Conservation (phyloP, 2,888 invertebrate species). For the Eristalinus sepulchralis region DNA sequence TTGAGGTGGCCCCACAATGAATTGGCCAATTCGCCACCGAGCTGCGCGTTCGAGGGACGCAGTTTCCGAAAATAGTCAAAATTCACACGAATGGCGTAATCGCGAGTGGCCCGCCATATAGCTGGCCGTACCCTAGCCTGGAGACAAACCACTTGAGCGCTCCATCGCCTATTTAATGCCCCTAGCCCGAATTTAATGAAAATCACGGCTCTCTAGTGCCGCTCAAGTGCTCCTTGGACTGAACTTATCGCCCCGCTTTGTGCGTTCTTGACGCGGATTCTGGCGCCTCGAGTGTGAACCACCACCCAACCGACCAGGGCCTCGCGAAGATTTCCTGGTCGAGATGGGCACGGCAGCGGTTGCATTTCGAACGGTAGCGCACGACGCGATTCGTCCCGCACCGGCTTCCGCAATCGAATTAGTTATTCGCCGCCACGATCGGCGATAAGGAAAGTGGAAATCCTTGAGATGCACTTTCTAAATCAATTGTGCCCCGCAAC, state of each 20-base stretch:
- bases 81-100: slow-evolving; percentile 50
- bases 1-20: slow-evolving; percentile 39
- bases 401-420: slow-evolving; percentile 55
- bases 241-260: slow-evolving; percentile 7
- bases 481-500: slow-evolving; percentile 48
- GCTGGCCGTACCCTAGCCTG: slow-evolving; percentile 7
- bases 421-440: slow-evolving; percentile 42
- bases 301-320: slow-evolving; percentile 11
- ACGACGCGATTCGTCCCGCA: slow-evolving; percentile 9
- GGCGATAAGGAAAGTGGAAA: slow-evolving; percentile 56
- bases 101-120: slow-evolving; percentile 33
- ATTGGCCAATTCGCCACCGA: slow-evolving; percentile 56
- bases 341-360: not conserved
- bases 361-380: slow-evolving; percentile 9
- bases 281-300: not conserved
- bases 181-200: slow-evolving; percentile 21
- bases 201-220: slow-evolving; percentile 15
- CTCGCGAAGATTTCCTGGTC: slow-evolving; percentile 25
- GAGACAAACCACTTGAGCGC: slow-evolving; percentile 23
- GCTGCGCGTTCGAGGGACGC: slow-evolving; percentile 5
- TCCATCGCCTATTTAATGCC: slow-evolving; percentile 17
- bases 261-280: slow-evolving; percentile 14
- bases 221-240: slow-evolving; percentile 5
- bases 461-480: slow-evolving; percentile 66
- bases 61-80: slow-evolving; percentile 50